phyloP scores from a whole-genome alignment of 2,797 vertebrate species.

The Syndactyla subalaris region DNA sequence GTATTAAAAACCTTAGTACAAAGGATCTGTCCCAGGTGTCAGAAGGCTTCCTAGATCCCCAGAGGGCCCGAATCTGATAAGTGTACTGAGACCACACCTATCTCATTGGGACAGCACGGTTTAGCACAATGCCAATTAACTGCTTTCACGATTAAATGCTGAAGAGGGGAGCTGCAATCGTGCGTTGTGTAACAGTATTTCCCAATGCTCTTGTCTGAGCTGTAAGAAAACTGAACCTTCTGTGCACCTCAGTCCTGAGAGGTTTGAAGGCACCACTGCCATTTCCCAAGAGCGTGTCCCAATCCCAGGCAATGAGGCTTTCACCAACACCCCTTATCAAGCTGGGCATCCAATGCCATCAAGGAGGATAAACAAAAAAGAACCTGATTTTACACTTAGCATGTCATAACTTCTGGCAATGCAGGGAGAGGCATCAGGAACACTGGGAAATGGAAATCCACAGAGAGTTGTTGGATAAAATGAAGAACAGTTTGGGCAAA shows the following conservation, averaged over 20 bases:
- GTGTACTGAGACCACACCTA: neutral
- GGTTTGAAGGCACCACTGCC: neutral
- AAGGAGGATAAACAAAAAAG: neutral
- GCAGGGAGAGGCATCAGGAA: neutral
- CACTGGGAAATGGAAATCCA: neutral
- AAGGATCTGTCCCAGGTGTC: neutral
- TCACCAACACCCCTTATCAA: neutral
- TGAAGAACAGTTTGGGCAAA: neutral
- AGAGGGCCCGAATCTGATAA: neutral
- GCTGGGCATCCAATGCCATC: neutral
- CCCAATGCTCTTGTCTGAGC: neutral
- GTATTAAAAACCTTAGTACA: neutral
- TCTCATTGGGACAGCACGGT: neutral
- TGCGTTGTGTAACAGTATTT: neutral
- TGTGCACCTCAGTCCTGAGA: accelerated
- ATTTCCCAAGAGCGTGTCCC: neutral
- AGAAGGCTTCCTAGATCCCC: neutral
- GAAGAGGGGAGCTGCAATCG: neutral
- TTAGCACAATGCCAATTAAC: neutral
- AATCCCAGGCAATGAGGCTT: neutral
- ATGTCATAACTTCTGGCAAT: neutral
- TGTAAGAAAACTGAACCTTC: neutral
- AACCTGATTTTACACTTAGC: neutral
- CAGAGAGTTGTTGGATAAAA: neutral
- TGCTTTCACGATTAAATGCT: neutral